A percentile compares a stretch with the other conserved stretches of the same genome.
These are phyloP conservation scores for Linnaemya tessellans DNA, from an alignment of 2,888 invertebrate species.

Conservation along the genomic window DNA sequence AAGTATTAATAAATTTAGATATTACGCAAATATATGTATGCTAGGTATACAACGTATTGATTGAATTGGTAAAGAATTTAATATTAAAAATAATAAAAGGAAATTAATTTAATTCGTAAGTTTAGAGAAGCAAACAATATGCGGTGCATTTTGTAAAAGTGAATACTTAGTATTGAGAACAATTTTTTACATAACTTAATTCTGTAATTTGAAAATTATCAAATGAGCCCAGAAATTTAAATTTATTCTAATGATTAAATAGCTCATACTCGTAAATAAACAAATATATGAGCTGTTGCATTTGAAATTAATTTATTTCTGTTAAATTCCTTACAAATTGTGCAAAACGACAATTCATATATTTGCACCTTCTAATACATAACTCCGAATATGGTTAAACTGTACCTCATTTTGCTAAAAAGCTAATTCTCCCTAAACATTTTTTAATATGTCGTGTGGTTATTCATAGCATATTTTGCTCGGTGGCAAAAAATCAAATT, in stretches of 20 bases:
- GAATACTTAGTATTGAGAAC: no score
- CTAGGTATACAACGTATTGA: slow-evolving; percentile 68
- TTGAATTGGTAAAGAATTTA: slow-evolving; percentile 71
- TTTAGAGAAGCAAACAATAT: slow-evolving; percentile 31
- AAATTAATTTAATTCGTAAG: slow-evolving; percentile 57
- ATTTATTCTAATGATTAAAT: no score
- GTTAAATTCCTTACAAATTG: neutral
- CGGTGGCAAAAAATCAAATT: no score
- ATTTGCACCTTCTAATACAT: neutral
- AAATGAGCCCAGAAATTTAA: no score
- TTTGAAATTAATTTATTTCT: neutral
- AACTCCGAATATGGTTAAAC: neutral
- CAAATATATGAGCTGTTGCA: neutral
- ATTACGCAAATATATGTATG: slow-evolving; percentile 48
- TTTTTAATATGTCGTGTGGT: no score
- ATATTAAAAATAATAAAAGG: slow-evolving; percentile 27
- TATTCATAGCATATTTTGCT: no score
- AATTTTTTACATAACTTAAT: neutral
- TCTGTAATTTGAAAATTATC: neutral
- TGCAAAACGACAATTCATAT: neutral
- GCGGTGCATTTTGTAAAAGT: no score
- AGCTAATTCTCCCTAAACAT: no score
- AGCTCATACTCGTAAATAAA: neutral
- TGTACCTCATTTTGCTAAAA: neutral
- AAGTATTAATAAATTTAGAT: slow-evolving; percentile 36